A percentile compares a stretch with the other conserved stretches of the same genome.
Evolutionary conservation across 2,797 vertebrate genomes (phyloP).

Genomic region (Silurus lanzhouensis): DNA sequence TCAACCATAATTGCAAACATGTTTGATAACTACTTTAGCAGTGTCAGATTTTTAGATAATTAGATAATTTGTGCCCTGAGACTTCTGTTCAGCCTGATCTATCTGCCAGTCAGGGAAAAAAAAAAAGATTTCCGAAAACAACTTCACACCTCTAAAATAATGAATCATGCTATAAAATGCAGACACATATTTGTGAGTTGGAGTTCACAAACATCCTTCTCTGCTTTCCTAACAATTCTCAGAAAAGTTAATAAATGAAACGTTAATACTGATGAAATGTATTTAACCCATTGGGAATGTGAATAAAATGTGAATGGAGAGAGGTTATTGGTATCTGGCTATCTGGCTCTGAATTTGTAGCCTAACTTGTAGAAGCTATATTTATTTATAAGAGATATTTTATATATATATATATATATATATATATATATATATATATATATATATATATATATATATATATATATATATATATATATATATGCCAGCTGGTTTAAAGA

Average conservation of each 20-base stretch:
- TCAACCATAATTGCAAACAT: constrained; percentile 7
- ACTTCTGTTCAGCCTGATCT: not conserved
- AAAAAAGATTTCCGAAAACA: not conserved
- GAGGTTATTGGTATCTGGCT: too few relatives aligned
- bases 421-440: too few relatives aligned
- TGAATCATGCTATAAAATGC: not conserved
- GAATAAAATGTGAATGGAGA: too few relatives aligned
- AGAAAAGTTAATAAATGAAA: not conserved
- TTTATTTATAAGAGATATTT: too few relatives aligned
- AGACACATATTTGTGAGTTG: not conserved
- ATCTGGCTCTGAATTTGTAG: too few relatives aligned
- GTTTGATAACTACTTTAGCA: not conserved
- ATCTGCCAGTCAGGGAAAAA: not conserved
- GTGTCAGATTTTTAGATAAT: not conserved
- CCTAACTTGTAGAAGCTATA: too few relatives aligned
- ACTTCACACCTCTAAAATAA: not conserved
- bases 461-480: too few relatives aligned
- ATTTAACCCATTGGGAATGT: too few relatives aligned
- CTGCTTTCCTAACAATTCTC: not conserved
- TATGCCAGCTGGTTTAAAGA: too few relatives aligned
- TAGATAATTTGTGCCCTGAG: not conserved
- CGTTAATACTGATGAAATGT: too few relatives aligned
- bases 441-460: too few relatives aligned
- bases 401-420: too few relatives aligned
- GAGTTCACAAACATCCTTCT: not conserved